Base-by-base conservation (phyloP, 2,888 invertebrate species). In the Camponotus fellah region DNA sequence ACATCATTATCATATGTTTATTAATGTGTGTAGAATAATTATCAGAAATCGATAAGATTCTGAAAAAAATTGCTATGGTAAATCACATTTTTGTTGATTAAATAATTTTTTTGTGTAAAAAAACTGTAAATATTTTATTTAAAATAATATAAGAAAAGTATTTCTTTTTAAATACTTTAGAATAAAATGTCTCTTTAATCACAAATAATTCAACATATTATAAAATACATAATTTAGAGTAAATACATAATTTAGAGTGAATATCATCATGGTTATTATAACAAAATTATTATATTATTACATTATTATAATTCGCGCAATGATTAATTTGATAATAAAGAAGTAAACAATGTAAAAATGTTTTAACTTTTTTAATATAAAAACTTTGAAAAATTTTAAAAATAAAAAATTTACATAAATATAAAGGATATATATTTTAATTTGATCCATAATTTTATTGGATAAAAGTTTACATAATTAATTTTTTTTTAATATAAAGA, bases 1-100 rank as follows among this genome's bases (percentile, higher is more conserved):
- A 46, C 49, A 2, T 6, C 49, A 49, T 72, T 17, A 43, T 32
- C 40, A 46, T 17, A 53, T 65, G 12, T 64, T 49, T 9, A 26
- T 26, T 26, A 17, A 21, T 3, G 21, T 17, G 37, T 37, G 34
- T 37, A 76, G 40, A 37, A 62, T 46, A 75, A 75, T 76, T 76
- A 65, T 65, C 65, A 26, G 26, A 65, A 65, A 65, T 76, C 17
- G 65, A 65, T 65, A 65, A 76, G 65, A 76, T 53, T 65, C 53
- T 26, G 21, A 34, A 76, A 75, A 75, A 65, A 17, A 5, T 10
- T 6, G 2, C 21, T 34, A n/a, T 34, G 12, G n/a, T 26, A 76
- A 37, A 37, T 62, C 37, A 26, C 17, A 32, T 43, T 62, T 12
- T 21, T 34, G 8, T 14, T 49, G 12, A 6, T 17, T 32, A 62